These are phyloP conservation scores for Meliscaeva auricollis DNA, from an alignment of 2,888 invertebrate genomes.

Conservation along the genomic window DNA sequence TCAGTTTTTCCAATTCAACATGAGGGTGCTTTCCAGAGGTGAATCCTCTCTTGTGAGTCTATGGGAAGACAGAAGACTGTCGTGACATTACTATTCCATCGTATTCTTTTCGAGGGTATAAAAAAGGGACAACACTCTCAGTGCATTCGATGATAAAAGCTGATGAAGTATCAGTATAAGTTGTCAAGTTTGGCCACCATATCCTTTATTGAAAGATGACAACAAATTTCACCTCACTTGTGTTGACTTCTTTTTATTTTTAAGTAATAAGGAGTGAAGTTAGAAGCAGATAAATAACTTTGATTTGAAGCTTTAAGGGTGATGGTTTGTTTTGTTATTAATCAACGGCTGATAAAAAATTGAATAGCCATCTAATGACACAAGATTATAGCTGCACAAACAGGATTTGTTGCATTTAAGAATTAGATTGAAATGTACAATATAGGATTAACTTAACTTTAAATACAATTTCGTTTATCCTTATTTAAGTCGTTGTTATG, in stretches of 20 bases:
- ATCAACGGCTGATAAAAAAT: conserved; percentile 6
- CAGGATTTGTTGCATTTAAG: not conserved
- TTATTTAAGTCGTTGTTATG: not conserved
- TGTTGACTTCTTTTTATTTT: conserved; percentile 2
- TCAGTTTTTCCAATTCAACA: conserved; percentile 58
- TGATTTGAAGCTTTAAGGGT: not conserved
- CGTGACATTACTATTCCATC: not conserved
- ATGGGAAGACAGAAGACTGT: not conserved
- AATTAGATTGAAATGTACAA: not conserved
- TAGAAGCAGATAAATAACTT: conserved; percentile 11
- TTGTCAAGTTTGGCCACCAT: not conserved
- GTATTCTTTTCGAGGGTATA: not conserved
- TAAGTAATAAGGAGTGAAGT: no score
- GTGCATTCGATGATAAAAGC: conserved; percentile 12
- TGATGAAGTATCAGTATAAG: not conserved
- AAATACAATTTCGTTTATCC: no score
- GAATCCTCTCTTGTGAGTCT: conserved; percentile 23
- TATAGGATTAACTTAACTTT: no score
- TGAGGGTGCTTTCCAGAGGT: conserved; percentile 52
- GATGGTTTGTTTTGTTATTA: conserved; percentile 26
- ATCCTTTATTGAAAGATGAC: not conserved
- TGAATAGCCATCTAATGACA: not conserved
- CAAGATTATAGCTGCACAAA: not conserved
- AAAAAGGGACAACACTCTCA: not conserved
- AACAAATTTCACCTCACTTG: not conserved